These are phyloP conservation scores for Ischnus inquisitorius DNA, from an alignment of 2,888 invertebrate species.

Conservation along the genomic window DNA sequence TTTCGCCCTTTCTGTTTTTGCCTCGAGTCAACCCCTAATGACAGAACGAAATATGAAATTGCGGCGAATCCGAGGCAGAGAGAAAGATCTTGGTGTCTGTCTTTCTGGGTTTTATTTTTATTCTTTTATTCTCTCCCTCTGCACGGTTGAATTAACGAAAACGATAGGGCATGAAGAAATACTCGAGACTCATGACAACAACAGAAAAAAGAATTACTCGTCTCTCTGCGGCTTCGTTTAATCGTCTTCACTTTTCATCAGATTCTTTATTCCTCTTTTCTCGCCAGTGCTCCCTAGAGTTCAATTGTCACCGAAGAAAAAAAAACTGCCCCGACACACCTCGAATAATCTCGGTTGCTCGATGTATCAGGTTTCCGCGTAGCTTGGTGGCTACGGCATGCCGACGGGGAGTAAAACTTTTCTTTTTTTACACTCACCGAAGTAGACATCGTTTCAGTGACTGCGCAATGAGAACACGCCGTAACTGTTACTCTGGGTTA, in stretches of 20 bases:
- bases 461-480: background rate
- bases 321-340: conserved; percentile 5
- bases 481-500: background rate
- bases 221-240: conserved; percentile 20
- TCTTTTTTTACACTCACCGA: conserved; percentile 1
- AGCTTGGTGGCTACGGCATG: conserved; percentile 8
- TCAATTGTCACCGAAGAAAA: background rate
- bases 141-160: background rate
- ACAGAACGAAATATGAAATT: conserved; percentile 32
- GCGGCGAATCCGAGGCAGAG: conserved; percentile 4
- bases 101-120: background rate
- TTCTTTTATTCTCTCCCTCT: background rate
- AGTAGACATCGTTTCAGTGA: conserved; percentile 4
- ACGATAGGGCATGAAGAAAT: conserved; percentile 5
- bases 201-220: background rate
- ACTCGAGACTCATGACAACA: conserved; percentile 19
- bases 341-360: conserved; percentile 37
- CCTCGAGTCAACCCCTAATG: conserved; percentile 26
- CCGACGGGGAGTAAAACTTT: background rate
- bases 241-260: conserved; percentile 49
- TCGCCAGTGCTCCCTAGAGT: background rate
- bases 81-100: background rate
- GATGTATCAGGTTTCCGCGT: background rate
- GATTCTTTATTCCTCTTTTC: conserved; percentile 35
- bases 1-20: conserved; percentile 3